Conservation (phyloP, 2,113 vertebrate species). For the Ivindomyrus marchei region DNA sequence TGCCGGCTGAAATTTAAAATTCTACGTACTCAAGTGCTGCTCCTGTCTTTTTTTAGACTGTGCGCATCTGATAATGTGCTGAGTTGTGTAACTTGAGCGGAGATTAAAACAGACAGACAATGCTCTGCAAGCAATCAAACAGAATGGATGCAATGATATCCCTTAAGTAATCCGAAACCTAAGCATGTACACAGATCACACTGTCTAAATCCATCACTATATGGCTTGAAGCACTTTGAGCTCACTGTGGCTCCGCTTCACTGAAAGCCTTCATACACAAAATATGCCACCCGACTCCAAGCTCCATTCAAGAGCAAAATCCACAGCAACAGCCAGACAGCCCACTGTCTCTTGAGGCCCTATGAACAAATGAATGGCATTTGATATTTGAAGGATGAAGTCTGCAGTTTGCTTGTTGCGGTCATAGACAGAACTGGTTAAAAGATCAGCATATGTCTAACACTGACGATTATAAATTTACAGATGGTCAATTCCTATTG, state of each 20-base stretch:
- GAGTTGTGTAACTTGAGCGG: conserved; percentile 4
- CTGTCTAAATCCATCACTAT: neutral
- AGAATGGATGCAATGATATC: neutral
- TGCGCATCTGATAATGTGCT: neutral
- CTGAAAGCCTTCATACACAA: neutral
- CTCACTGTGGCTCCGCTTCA: neutral
- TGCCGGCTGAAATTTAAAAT: neutral
- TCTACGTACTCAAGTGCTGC: neutral
- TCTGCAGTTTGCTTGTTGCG: neutral
- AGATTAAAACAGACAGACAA: conserved; percentile 10
- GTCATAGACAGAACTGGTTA: neutral
- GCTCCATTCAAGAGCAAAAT: conserved; percentile 4
- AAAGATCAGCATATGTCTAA: neutral
- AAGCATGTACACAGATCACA: neutral
- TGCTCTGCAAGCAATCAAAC: conserved; percentile 5
- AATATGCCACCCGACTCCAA: neutral
- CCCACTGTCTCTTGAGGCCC: neutral
- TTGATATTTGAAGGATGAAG: neutral
- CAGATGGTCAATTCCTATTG: neutral
- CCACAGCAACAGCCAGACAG: neutral
- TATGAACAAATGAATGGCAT: neutral
- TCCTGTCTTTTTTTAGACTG: neutral
- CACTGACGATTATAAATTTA: neutral
- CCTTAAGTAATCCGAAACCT: conserved; percentile 1
- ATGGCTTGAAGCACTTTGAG: neutral